A percentile compares a stretch with the other conserved stretches of the same genome.
Evolutionary conservation across 2,888 invertebrate genomes (phyloP).

Genomic region (Rhabditoides inermis): DNA sequence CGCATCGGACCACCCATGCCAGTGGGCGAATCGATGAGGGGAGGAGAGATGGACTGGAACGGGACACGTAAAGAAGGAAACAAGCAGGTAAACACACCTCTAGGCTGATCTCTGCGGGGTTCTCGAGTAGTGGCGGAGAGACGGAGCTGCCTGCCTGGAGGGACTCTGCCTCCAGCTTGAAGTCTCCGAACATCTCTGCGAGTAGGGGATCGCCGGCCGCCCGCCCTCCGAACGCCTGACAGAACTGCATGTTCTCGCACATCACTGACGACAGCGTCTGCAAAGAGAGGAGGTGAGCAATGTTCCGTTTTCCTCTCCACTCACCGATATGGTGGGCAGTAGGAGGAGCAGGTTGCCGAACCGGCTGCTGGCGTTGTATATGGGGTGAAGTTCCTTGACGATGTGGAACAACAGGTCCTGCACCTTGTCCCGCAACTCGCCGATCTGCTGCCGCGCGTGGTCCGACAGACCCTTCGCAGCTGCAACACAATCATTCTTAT

Average conservation of each 20-base stretch:
- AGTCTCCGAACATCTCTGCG: slow-evolving; percentile 48
- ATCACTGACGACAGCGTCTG: slow-evolving; percentile 50
- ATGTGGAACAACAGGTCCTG: slow-evolving; percentile 52
- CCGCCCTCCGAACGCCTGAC: slow-evolving; percentile 37
- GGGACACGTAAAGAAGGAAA: background rate
- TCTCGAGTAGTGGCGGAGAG: slow-evolving; percentile 41
- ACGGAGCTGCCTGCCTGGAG: slow-evolving; percentile 26
- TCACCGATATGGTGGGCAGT: slow-evolving; percentile 48
- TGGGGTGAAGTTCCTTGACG: slow-evolving; percentile 47
- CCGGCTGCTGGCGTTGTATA: slow-evolving; percentile 41
- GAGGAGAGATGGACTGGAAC: slow-evolving; percentile 14
- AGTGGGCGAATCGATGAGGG: slow-evolving; percentile 7
- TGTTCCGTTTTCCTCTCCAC: background rate
- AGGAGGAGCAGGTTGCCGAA: slow-evolving; percentile 49
- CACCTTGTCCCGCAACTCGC: slow-evolving; percentile 45
- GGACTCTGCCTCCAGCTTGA: slow-evolving; percentile 25
- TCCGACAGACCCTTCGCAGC: slow-evolving; percentile 47
- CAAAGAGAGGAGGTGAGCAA: slow-evolving; percentile 7
- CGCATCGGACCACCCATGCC: slow-evolving; percentile 4
- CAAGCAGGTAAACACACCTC: slow-evolving; percentile 13
- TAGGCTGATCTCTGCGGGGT: slow-evolving; percentile 44
- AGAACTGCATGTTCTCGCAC: slow-evolving; percentile 51
- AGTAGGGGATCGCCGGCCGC: slow-evolving; percentile 43
- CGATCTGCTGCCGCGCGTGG: slow-evolving; percentile 36
- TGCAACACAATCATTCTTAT: slow-evolving; percentile 12